Base-by-base conservation (phyloP, 2,113 vertebrate genomes). In the Rissa tridactyla region DNA sequence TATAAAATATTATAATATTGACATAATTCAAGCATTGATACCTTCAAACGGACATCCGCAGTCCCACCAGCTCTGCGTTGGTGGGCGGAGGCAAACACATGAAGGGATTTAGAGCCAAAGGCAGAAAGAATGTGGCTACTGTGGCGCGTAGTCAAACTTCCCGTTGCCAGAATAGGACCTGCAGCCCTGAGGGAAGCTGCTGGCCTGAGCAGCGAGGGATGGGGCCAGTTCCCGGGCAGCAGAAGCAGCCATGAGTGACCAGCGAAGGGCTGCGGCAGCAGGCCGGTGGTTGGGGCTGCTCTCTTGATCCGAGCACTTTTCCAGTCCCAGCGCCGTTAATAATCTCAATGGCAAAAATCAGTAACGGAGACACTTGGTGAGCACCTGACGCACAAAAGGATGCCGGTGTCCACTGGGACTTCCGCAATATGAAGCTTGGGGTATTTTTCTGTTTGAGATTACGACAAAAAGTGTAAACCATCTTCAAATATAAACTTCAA, bases 121-220 rank as follows among this genome's bases (percentile, higher is more conserved):
- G 4, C 58, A 55, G 78, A 46, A 68, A 62, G 42, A 60, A 34
- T 57, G 17, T 65, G 58, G n/a, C 69, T 51, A 27, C n/a, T 18
- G 36, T 42, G n/a, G 25, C 12, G 4, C 0, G 1, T 1, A 32
- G 34, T 19, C 75, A 44, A 66, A 8, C 16, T 52, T 57, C 19
- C 62, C 46, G 57, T 6, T 46, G 62, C 40, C 57, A 17, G 30
- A 68, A 6, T 0, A 54, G 57, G 72, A 61, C 26, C 46, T 51
- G 25, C 32, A 90, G 29, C 30, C 17, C 18, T 2, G 4, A 55
- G 36, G 15, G 5, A 42, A 78, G 46, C 25, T 34, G 51, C 61
- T 62, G 47, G 65, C 25, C 38, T 13, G 54, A 73, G 79, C 46
- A 55, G 12, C 1, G 4, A 71, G 51, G 70, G 61, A 12, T 21